Evolutionary conservation across 2,888 invertebrate species (phyloP).

Genomic region (Latrodectus hesperus): DNA sequence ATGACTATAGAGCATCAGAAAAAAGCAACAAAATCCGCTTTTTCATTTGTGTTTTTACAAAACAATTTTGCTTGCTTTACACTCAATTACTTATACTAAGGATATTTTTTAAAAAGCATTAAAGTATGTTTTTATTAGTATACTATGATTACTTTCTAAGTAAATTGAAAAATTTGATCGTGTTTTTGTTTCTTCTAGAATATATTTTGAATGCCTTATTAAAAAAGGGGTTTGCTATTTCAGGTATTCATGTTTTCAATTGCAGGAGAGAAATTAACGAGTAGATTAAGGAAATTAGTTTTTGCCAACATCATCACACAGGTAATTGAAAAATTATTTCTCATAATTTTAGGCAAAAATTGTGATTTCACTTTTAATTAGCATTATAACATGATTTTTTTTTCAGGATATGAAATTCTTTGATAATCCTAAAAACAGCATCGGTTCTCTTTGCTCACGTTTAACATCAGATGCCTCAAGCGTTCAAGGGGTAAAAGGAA

Average conservation of each 20-base stretch:
- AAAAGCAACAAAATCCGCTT: too few species aligned
- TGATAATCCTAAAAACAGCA: constrained; percentile 81
- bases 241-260: constrained; percentile 65
- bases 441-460: constrained; percentile 82
- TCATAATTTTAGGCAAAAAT: neutral
- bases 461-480: constrained; percentile 84
- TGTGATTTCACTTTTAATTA: neutral
- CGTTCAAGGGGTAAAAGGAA: constrained; percentile 82
- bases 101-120: too few species aligned
- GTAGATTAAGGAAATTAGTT: constrained; percentile 48
- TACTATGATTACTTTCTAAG: too few species aligned
- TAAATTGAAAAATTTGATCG: too few species aligned
- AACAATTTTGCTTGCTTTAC: neutral
- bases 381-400: neutral
- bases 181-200: too few species aligned
- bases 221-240: neutral
- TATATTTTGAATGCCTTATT: neutral
- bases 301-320: constrained; percentile 62
- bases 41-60: too few species aligned
- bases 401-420: constrained; percentile 80
- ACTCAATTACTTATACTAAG: too few species aligned
- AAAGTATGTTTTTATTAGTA: too few species aligned
- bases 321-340: neutral
- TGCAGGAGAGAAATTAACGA: constrained; percentile 66
- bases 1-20: too few species aligned